Evolutionary conservation across 1,140 invertebrate genomes (phyloP), one percentile per base, ranked within the genome.

Genomic region (Drosophila kurseongensis): DNA sequence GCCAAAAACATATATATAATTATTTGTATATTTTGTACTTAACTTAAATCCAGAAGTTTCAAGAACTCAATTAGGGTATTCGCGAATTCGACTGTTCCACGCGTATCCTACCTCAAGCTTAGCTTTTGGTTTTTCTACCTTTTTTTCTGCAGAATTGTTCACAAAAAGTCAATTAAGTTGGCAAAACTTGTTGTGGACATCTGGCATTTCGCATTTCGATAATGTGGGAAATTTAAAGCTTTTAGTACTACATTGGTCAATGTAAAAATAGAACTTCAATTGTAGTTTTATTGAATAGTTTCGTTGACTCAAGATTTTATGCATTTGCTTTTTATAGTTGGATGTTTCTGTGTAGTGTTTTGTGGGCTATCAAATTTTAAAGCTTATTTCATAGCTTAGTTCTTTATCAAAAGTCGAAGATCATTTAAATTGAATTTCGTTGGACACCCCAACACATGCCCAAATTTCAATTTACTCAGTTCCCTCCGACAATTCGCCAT

Each of bases 161-260:
- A 66, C 45, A 75, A 75, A 75, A 75, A 75, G 72, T 75, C 73
- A 75, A 75, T 75, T 67, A 76, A 75, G 73, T 59, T 75, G 54
- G 48, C n/a, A 54, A 75, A 73, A 75, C 73, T 55, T 76, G 61
- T 75, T 76, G 54, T 41, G 36, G 62, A 54, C 48, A 75, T 45
- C 72, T 58, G 61, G 47, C 52, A 75, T 54, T 66, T 58, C 32
- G 48, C 4, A 42, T 69, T 52, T 55, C 12, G 32, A 50, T 50
- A 45, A 59, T 76, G 72, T 58, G 67, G 67, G 67, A 71, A 71
- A 71, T 35, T 59, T 42, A 12, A 59, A 60, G 47, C 36, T 65
- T 45, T 61, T 29, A 61, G 10, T n/a, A 47, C 42, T 18, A 16
- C 35, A 4, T 12, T 9, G 4, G 9, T 10, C 2, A 12, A 38